Percentiles rank a stretch among this genome's conserved stretches.
These are phyloP conservation scores for Agrilus biguttatus DNA, from an alignment of 2,888 invertebrate species.

Conservation along the genomic window DNA sequence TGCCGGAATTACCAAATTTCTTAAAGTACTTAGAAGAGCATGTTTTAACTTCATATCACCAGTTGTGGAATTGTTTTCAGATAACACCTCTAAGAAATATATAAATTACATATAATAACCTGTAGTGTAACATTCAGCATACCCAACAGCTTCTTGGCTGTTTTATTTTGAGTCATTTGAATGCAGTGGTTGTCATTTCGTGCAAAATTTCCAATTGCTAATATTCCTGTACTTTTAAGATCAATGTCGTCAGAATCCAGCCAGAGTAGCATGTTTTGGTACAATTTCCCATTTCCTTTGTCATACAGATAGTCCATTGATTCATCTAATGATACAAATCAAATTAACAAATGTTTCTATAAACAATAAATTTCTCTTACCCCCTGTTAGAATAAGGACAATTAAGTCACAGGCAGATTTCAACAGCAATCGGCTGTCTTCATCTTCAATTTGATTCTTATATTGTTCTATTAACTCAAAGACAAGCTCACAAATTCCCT, in stretches of 20 bases:
- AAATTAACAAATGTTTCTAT: not conserved
- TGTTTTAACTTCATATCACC: slow-evolving; percentile 52
- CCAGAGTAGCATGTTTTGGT: slow-evolving; percentile 62
- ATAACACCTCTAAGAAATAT: slow-evolving; percentile 28
- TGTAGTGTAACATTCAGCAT: slow-evolving; percentile 12
- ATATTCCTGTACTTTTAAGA: slow-evolving; percentile 65
- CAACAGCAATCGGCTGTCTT: slow-evolving; percentile 52
- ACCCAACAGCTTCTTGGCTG: slow-evolving; percentile 57
- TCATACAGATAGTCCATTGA: slow-evolving; percentile 77
- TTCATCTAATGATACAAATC: slow-evolving; percentile 45
- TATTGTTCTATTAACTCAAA: slow-evolving; percentile 59
- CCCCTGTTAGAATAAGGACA: slow-evolving; percentile 72
- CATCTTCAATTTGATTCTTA: slow-evolving; percentile 44
- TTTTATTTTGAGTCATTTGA: slow-evolving; percentile 64
- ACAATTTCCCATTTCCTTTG: slow-evolving; percentile 57
- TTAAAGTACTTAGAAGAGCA: slow-evolving; percentile 61
- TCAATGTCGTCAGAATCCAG: slow-evolving; percentile 57
- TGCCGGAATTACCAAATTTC: slow-evolving; percentile 59
- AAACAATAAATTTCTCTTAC: slow-evolving; percentile 30
- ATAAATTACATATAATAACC: not conserved
- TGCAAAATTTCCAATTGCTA: slow-evolving; percentile 84
- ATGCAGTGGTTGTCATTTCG: slow-evolving; percentile 73
- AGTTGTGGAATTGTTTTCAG: slow-evolving; percentile 42
- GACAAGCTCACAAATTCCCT: slow-evolving; percentile 62
- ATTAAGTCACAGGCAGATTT: slow-evolving; percentile 79